Evolutionary conservation across 92 coral and sea anemone species (phyloP).

Genomic region (Bergia puertoricense): DNA sequence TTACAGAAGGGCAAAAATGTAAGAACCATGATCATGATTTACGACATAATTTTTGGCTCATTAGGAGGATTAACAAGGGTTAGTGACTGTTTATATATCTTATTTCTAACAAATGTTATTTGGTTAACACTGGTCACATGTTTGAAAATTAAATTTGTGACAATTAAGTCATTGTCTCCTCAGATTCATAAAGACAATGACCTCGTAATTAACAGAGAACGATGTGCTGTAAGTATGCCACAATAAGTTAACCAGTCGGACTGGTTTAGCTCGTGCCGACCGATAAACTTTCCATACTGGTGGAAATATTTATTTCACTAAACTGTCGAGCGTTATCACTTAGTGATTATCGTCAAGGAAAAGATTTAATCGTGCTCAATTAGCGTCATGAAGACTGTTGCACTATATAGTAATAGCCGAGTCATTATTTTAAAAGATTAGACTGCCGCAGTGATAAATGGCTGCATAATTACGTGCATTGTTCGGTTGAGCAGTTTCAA

Average conservation of each 20-base stretch:
- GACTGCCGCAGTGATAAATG: neutral
- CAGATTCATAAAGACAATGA: too few species aligned
- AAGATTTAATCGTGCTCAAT: neutral
- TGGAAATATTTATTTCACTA: too few species aligned
- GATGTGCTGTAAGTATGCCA: neutral
- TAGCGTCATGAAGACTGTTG: neutral
- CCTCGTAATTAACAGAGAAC: too few species aligned
- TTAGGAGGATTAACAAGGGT: too few species aligned
- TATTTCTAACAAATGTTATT: too few species aligned
- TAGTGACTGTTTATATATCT: too few species aligned
- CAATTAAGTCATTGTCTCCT: too few species aligned
- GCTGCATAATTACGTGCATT: neutral
- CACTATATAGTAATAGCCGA: neutral
- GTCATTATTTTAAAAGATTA: neutral
- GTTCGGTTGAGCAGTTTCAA: neutral
- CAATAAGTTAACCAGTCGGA: neutral
- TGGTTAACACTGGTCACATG: too few species aligned
- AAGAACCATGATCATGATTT: too few species aligned
- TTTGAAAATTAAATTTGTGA: too few species aligned
- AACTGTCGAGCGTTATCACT: neutral
- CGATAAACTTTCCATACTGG: neutral
- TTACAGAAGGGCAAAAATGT: too few species aligned
- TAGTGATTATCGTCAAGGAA: neutral
- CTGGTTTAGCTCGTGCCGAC: neutral
- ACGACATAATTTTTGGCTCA: too few species aligned